A percentile compares a stretch with the other conserved stretches of the same genome.
Conservation (phyloP, 2,113 vertebrate genomes). For the Dendrocopos noguchii region DNA sequence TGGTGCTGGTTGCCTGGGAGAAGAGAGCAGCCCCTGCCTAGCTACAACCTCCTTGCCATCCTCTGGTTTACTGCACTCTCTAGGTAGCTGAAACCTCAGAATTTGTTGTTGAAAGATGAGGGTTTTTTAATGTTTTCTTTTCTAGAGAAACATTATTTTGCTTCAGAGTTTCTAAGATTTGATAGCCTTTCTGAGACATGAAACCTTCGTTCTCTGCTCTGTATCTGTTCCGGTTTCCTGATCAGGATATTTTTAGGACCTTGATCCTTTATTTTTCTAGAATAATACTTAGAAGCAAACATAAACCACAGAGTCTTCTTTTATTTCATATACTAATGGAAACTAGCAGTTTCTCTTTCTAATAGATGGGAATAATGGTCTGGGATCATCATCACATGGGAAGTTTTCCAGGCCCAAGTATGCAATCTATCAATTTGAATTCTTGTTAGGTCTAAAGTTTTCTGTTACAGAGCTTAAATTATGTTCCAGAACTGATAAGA, state of each 20-base stretch:
- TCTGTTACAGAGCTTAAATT: background rate
- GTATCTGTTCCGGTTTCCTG: background rate
- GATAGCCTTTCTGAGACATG: background rate
- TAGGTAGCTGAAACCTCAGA: background rate
- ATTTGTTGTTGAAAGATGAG: background rate
- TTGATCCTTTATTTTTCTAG: background rate
- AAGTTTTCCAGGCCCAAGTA: background rate
- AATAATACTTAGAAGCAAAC: background rate
- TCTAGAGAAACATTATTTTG: background rate
- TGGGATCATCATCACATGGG: background rate
- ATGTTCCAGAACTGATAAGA: background rate
- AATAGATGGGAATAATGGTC: background rate
- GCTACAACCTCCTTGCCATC: background rate
- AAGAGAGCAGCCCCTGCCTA: too few species aligned
- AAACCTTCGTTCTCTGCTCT: background rate
- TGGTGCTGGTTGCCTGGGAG: too few species aligned
- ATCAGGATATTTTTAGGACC: background rate
- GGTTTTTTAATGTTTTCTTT: background rate
- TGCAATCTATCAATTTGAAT: background rate
- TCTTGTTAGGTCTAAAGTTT: background rate
- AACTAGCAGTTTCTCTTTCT: background rate
- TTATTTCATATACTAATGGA: background rate
- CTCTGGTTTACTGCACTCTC: background rate
- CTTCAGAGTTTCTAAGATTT: background rate
- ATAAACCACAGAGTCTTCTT: background rate